phyloP scores from a whole-genome alignment of 2,888 invertebrate species.

The Eilema depressum region DNA sequence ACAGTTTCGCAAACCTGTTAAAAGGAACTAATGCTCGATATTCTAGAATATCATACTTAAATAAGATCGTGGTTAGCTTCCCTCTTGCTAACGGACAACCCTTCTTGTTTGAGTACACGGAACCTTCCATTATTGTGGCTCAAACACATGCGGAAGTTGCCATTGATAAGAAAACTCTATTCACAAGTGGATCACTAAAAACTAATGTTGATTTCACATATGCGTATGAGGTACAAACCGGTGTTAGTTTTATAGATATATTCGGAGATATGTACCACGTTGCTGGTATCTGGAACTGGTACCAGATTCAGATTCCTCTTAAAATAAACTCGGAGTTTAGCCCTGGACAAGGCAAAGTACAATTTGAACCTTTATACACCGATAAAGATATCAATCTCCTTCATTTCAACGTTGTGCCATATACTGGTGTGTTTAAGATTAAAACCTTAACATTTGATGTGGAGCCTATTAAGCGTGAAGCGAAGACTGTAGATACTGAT shows the following conservation, averaged over 20 bases:
- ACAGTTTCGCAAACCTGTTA: not conserved
- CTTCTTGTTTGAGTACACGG: slow-evolving; percentile 1
- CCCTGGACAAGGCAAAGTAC: slow-evolving; percentile 75
- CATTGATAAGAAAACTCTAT: not conserved
- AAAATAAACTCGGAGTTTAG: slow-evolving; percentile 76
- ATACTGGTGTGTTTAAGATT: slow-evolving; percentile 86
- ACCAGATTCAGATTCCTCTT: slow-evolving; percentile 87
- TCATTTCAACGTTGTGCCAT: slow-evolving; percentile 89
- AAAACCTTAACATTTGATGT: slow-evolving; percentile 57
- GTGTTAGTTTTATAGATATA: slow-evolving; percentile 88
- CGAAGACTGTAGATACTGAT: slow-evolving; percentile 52
- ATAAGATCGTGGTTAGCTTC: not conserved
- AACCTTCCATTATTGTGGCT: slow-evolving; percentile 8
- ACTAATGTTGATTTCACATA: slow-evolving; percentile 78
- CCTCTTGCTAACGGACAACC: slow-evolving; percentile 1
- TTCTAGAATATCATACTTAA: not conserved
- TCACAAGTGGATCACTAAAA: not conserved
- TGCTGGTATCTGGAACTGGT: slow-evolving; percentile 79
- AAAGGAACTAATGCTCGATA: not conserved
- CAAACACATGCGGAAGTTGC: not conserved
- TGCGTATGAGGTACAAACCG: slow-evolving; percentile 86
- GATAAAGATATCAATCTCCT: slow-evolving; percentile 82
- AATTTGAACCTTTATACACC: slow-evolving; percentile 79
- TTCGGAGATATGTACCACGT: slow-evolving; percentile 87
- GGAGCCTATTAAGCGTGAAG: slow-evolving; percentile 70